Evolutionary conservation across 2,113 vertebrate species (phyloP).

Genomic region (Mystacornis crossleyi): DNA sequence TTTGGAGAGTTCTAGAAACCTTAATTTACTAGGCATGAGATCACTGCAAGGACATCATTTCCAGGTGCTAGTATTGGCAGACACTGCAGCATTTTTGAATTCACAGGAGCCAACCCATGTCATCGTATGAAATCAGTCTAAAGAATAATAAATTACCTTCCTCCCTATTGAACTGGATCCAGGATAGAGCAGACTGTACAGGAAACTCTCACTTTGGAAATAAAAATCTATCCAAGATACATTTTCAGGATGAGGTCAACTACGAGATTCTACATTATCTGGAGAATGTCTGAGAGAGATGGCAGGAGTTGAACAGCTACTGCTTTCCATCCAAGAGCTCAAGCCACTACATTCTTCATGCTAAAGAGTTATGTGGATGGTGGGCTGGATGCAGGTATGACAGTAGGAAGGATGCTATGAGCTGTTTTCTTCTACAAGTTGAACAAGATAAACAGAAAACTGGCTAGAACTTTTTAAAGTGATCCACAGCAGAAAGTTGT

Average conservation of each 20-base stretch:
- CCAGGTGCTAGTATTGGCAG: constrained; percentile 4
- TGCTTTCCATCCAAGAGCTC: not conserved
- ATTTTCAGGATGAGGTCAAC: not conserved
- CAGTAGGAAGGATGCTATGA: not conserved
- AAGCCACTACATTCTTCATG: not conserved
- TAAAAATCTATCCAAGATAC: not conserved
- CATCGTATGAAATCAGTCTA: not conserved
- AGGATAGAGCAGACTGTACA: not conserved
- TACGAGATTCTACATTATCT: not conserved
- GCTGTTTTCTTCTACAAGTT: not conserved
- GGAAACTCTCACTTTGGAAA: not conserved
- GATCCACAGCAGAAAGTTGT: not conserved
- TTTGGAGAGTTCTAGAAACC: not conserved
- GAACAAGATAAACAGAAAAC: not conserved
- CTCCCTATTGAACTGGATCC: not conserved
- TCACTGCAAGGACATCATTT: not conserved
- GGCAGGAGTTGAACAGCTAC: not conserved
- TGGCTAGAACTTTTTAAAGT: not conserved
- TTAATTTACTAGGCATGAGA: not conserved
- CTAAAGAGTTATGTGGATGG: not conserved
- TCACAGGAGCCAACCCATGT: not conserved
- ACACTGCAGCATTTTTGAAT: not conserved
- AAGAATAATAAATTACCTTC: not conserved
- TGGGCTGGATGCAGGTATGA: not conserved
- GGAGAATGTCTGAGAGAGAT: not conserved